phyloP scores from a whole-genome alignment of 1,140 invertebrate genomes.

The Helicoverpa armigera region DNA sequence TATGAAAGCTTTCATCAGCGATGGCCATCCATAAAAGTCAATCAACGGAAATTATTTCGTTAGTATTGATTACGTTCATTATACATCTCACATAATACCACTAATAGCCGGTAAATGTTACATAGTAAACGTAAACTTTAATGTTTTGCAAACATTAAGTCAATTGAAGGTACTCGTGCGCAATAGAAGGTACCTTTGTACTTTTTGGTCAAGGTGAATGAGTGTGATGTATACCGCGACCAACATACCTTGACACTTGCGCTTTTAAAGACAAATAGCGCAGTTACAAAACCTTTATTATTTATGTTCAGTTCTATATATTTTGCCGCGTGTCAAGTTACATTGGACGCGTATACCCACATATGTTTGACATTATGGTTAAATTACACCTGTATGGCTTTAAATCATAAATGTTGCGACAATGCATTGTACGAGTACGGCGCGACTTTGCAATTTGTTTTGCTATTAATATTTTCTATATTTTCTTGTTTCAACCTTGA shows the following conservation, averaged over 20 bases:
- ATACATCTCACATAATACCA: constrained; percentile 13
- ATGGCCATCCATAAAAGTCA: constrained; percentile 33
- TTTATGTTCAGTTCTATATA: not conserved
- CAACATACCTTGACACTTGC: constrained; percentile 4
- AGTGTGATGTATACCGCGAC: constrained; percentile 7
- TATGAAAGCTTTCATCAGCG: constrained; percentile 12
- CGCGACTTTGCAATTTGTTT: constrained; percentile 63
- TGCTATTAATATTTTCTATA: constrained; percentile 55
- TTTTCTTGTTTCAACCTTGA: constrained; percentile 61
- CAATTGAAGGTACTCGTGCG: constrained; percentile 37
- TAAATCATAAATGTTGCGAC: constrained; percentile 64
- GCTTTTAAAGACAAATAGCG: not conserved
- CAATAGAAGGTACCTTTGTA: constrained; percentile 32
- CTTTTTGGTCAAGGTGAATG: constrained; percentile 54
- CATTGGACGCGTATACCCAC: constrained; percentile 43
- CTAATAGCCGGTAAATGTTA: constrained; percentile 28
- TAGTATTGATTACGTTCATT: constrained; percentile 25
- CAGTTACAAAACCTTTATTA: not conserved
- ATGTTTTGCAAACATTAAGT: constrained; percentile 48
- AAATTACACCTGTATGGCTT: constrained; percentile 68
- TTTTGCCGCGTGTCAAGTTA: constrained; percentile 12
- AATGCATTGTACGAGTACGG: constrained; percentile 53
- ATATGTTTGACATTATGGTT: constrained; percentile 65
- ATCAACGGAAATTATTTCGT: constrained; percentile 33
- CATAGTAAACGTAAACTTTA: constrained; percentile 30